These are phyloP conservation scores for Lonchura striata DNA, from an alignment of 2,113 vertebrate genomes.

Conservation along the genomic window DNA sequence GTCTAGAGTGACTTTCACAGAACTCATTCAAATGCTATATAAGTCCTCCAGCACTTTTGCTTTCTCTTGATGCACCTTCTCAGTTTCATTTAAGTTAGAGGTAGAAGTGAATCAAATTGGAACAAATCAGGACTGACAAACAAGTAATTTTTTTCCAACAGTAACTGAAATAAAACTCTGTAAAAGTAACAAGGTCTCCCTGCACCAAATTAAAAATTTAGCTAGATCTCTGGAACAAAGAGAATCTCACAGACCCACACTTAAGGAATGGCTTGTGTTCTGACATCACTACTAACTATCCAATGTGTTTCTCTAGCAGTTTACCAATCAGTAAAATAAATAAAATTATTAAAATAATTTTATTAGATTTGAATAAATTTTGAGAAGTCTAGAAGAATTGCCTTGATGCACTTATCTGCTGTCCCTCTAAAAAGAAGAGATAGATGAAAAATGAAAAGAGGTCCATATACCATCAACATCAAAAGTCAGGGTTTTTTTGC, in stretches of 20 bases:
- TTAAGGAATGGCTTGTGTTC: not conserved
- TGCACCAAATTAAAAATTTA: not conserved
- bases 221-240: not conserved
- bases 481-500: not conserved
- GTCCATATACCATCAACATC: not conserved
- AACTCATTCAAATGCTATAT: not conserved
- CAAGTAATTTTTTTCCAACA: not conserved
- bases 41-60: not conserved
- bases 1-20: not conserved
- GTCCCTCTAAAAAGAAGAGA: not conserved
- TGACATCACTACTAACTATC: not conserved
- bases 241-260: not conserved
- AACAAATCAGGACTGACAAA: not conserved
- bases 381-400: not conserved
- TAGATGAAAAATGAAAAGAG: not conserved
- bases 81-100: not conserved
- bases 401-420: not conserved
- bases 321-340: not conserved
- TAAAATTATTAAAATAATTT: too few relatives aligned
- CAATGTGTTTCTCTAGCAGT: not conserved
- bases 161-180: not conserved
- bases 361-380: not conserved
- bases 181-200: not conserved
- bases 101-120: not conserved
- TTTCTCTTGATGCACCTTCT: not conserved